Evolutionary conservation across 2,888 invertebrate genomes (phyloP).

Genomic region (Macropis europaea): DNA sequence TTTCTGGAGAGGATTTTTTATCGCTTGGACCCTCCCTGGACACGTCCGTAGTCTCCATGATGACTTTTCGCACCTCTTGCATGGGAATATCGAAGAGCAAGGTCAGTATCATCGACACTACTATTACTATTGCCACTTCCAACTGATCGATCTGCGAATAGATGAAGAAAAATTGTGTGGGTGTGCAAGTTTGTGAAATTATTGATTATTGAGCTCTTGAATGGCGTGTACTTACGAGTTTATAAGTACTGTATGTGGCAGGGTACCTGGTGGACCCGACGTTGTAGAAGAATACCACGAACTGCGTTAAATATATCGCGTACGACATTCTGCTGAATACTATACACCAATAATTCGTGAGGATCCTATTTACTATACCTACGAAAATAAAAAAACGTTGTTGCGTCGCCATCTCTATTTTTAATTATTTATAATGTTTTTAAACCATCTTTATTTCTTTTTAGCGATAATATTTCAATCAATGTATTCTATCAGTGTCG

Average conservation of each 20-base stretch:
- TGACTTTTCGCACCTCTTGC: constrained; percentile 81
- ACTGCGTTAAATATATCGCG: constrained; percentile 85
- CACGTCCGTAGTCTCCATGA: constrained; percentile 75
- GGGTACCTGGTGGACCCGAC: constrained; percentile 84
- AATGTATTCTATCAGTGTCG: too few species aligned
- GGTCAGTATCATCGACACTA: constrained; percentile 82
- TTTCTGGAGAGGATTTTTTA: background rate
- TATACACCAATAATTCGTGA: constrained; percentile 82
- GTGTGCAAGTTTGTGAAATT: background rate
- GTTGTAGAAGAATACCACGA: constrained; percentile 85
- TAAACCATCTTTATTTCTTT: background rate
- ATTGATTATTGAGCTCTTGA: background rate
- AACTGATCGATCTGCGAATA: constrained; percentile 81
- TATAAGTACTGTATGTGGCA: constrained; percentile 82
- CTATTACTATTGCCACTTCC: constrained; percentile 82
- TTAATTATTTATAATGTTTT: background rate
- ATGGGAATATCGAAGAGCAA: constrained; percentile 85
- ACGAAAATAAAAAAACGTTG: constrained; percentile 52
- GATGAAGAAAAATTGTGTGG: constrained; percentile 1
- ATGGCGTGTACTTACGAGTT: constrained; percentile 81
- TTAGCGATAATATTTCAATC: too few species aligned
- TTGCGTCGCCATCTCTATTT: too few species aligned
- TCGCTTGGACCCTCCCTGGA: constrained; percentile 8
- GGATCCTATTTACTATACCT: constrained; percentile 81
- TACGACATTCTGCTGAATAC: constrained; percentile 86